phyloP scores from a whole-genome alignment of 2,797 vertebrate species.

The Lithobates pipiens region DNA sequence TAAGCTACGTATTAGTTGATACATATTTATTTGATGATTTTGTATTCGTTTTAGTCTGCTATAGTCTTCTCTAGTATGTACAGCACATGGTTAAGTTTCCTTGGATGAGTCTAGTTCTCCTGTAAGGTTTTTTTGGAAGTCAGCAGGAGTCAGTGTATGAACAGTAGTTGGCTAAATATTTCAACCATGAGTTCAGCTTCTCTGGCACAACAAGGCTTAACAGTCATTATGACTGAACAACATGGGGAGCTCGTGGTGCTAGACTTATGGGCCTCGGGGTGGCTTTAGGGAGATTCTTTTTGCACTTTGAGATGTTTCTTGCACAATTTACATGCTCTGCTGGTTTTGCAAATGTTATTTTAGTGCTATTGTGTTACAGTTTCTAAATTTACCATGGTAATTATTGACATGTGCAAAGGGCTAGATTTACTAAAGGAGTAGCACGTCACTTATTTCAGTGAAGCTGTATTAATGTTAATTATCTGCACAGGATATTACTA shows the following conservation, averaged over 20 bases:
- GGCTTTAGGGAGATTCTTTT: slow-evolving; percentile 49
- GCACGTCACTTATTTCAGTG: not conserved
- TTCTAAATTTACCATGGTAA: slow-evolving; percentile 33
- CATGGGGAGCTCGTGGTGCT: slow-evolving; percentile 33
- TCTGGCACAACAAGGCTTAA: slow-evolving; percentile 54
- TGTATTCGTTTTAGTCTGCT: not conserved
- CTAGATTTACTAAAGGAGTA: not conserved
- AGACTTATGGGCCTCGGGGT: slow-evolving; percentile 46
- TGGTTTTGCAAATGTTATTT: slow-evolving; percentile 39
- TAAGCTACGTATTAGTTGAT: not conserved
- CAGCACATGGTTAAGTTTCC: slow-evolving; percentile 44
- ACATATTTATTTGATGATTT: not conserved
- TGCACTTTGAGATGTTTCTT: slow-evolving; percentile 33
- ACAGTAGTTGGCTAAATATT: slow-evolving; percentile 57
- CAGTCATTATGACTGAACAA: slow-evolving; percentile 47
- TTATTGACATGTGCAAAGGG: slow-evolving; percentile 3
- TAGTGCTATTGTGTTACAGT: slow-evolving; percentile 24
- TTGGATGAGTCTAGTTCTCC: slow-evolving; percentile 25
- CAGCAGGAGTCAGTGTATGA: slow-evolving; percentile 57
- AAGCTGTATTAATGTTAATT: not conserved
- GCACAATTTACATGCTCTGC: slow-evolving; percentile 47
- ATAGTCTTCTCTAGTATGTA: not conserved
- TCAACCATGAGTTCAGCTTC: slow-evolving; percentile 51
- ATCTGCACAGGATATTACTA: not conserved
- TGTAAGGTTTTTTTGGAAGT: slow-evolving; percentile 49